These are phyloP conservation scores for Sciurus vulgaris DNA, from an alignment of 2,797 vertebrate genomes.

Conservation along the genomic window DNA sequence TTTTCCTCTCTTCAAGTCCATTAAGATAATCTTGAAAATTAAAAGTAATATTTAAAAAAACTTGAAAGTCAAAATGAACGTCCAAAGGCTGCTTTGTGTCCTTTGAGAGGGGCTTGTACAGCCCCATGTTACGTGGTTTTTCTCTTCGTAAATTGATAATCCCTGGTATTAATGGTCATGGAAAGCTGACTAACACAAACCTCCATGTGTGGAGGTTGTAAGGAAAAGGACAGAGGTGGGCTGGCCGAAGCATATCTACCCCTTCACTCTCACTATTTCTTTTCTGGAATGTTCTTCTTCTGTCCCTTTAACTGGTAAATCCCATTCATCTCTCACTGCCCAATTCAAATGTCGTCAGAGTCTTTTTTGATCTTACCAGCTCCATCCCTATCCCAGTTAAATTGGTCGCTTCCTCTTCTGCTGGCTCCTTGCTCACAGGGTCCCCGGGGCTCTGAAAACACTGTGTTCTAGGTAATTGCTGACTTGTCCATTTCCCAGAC, in stretches of 20 bases:
- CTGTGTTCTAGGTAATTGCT: background rate
- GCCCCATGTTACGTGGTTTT: too few relatives aligned
- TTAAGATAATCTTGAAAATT: constrained; percentile 31
- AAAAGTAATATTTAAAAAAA: background rate
- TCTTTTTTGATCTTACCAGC: background rate
- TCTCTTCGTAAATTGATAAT: too few relatives aligned
- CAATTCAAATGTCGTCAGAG: background rate
- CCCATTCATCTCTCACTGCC: background rate
- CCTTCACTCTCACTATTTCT: background rate
- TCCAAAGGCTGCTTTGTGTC: background rate
- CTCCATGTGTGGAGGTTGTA: background rate
- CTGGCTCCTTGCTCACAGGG: background rate
- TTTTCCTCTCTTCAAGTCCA: background rate
- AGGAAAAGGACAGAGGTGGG: background rate
- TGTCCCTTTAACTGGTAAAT: background rate
- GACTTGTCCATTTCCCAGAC: background rate
- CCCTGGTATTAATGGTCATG: background rate
- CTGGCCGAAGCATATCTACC: background rate
- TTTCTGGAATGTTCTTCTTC: background rate
- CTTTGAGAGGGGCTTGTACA: background rate
- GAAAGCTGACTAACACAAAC: background rate
- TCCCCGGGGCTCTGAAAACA: background rate
- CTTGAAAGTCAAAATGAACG: background rate
- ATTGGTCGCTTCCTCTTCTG: background rate
- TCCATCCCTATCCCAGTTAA: background rate